Evolutionary conservation across 92 coral and sea anemone genomes (phyloP), one percentile per base, ranked within the genome.

Genomic region (Palythoa caribaeorum): DNA sequence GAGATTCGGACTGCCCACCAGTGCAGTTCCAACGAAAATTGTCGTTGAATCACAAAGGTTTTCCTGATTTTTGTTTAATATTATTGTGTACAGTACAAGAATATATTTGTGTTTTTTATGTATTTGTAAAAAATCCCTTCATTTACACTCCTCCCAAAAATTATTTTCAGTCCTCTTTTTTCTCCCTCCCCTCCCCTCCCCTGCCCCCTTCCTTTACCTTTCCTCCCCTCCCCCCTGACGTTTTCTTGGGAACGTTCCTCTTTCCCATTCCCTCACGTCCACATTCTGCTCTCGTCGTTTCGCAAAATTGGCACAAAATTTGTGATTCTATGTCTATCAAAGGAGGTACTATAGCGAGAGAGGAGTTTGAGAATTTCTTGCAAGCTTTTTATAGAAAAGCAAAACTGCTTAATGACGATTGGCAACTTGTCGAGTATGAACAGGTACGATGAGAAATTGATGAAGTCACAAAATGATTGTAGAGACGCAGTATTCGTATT

Each of bases 391-490:
- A 57, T 4, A 38, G 9, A 37, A 79, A 79, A 38, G 15, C 84
- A 60, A 60, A n/a, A 47, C 9, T 12, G 4, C 84, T 79, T 2
- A 79, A 79, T n/a, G 84, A 79, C 36, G 84, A 62, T 28, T 79
- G 84, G 84, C 71, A 38, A n/a, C 16, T 79, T 5, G 51, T 60
- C 38, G 57, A 79, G 73, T 59, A 59, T 79, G 84, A 36, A 40
- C 54, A 79, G 73, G 84, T 79, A 59, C 14, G 8, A 2, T 19
- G 12, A 17, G 16, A 47, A 39, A 14, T 38, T 40, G 3, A 0
- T 5, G 53, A 44, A 38, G 52, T 28, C 14, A 40, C 38, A 57
- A 3, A 12, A 3, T 7, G 11, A 3, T 17, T 2, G 63, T 12
- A 0, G 11, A 10, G 3, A 57, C 15, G 3, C 0, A 57, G 4